Evolutionary conservation across 2,113 vertebrate species (phyloP).

Genomic region (Alligator mississippiensis): DNA sequence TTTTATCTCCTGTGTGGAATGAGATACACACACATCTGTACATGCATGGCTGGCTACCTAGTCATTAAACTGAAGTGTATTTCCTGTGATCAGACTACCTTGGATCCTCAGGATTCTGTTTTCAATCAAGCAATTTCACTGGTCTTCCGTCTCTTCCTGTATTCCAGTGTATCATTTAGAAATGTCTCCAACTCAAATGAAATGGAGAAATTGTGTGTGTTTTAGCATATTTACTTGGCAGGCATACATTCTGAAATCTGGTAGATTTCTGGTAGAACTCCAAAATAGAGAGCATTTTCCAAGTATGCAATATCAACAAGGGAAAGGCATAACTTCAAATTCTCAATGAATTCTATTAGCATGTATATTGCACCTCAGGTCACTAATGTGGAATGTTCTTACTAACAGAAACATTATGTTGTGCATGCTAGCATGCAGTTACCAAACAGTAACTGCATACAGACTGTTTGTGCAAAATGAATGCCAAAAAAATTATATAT

Average conservation of each 20-base stretch:
- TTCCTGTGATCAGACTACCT: background rate
- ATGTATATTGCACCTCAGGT: background rate
- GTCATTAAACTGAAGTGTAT: background rate
- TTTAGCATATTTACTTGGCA: too few species aligned
- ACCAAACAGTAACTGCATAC: background rate
- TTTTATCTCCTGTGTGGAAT: background rate
- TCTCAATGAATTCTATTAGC: rapidly evolving
- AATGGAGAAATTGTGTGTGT: too few species aligned
- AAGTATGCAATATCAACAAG: background rate
- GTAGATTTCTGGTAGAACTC: background rate
- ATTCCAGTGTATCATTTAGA: too few species aligned
- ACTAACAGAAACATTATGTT: background rate
- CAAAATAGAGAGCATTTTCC: background rate
- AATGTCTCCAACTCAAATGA: too few species aligned
- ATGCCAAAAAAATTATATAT: background rate
- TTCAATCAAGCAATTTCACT: too few species aligned
- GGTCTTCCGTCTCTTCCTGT: too few species aligned
- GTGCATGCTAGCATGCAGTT: background rate
- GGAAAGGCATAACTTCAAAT: background rate
- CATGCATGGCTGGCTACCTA: background rate
- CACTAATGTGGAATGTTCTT: background rate
- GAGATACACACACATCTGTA: background rate
- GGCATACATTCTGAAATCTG: too few species aligned
- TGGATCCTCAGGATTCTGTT: background rate
- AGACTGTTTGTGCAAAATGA: background rate